Base-by-base conservation (phyloP, 2,113 vertebrate genomes). In the Heterochromis multidens region DNA sequence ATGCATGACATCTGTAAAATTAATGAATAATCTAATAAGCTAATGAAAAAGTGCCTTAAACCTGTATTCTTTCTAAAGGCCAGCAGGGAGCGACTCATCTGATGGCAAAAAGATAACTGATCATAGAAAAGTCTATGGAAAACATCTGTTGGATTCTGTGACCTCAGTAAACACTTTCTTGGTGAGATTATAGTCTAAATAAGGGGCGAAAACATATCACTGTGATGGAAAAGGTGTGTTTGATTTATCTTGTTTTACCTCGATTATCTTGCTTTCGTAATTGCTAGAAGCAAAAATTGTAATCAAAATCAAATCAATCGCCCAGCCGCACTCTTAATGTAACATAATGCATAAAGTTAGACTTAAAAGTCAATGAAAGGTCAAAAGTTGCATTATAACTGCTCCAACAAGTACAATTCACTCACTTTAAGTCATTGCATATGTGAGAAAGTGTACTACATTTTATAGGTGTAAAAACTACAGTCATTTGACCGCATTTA, bases 401-500 rank as follows among this genome's bases (percentile, higher is more conserved):
- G 2, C 17, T 72, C 67, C 27, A 72, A 49, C 25, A 49, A 1
- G 25, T 21, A 21, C 40, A 29, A 1, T 72, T 12, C 29, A 49
- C 67, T 72, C 40, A 4, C 40, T 46, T 46, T 70, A 46, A 21
- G 17, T 72, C 16, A 8, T 4, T 31, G 6, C 46, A 52, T 31
- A 52, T 1, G 6, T 31, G 6, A 52, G 25, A 21, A 72, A 70
- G 37, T 70, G 2, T 19, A n/a, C 37, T 11, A 49, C 16, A 29
- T 72, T 43, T 67, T 17, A n/a, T 17, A 65, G 37, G 43, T 0
- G 67, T 13, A 27, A 52, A 29, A 27, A 52, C 52, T 72, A n/a
- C 43, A 52, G 6, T 21, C 17, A 31, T 74, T 74, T n/a, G 17
- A 52, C 0, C 1, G 0, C 27, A 31, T 74, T 74, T 52, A 0